Base-by-base conservation (phyloP, 2,113 vertebrate species). In the Rhagologus leucostigma region DNA sequence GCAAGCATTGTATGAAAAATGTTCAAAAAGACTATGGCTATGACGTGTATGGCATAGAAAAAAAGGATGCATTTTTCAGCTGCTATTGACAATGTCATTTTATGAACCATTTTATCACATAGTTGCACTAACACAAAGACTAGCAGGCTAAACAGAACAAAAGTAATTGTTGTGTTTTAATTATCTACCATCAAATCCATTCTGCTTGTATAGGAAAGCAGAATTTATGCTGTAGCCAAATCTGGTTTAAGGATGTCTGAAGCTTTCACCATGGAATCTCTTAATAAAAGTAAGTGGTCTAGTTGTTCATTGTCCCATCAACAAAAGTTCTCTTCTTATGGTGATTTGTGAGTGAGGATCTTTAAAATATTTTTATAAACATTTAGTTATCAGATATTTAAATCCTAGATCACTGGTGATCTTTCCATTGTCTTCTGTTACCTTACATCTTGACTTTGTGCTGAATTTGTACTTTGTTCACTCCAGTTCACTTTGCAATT, bases 151-250 rank as follows among this genome's bases (percentile, higher is more conserved):
- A 93, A 44, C 46, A 74, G 76, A 93, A 89, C 42, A 77, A 67
- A 73, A 82, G 11, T 35, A 68, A 50, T 65, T 70, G 39, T 32
- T 85, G 44, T 88, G 42, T 74, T 85, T 83, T 86, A 70, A 86
- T 93, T 77, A 30, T 62, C 39, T 79, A 41, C 55, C 41, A 90
- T 70, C 46, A 81, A 92, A 91, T 95, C 83, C 30, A 76, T 73
- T 97, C 56, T 98, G 52, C 96, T 94, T 97, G 74, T 91, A 83
- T 57, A 99, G 99, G 99, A 99, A 97, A 99, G 98, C 98, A 99
- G 99, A 93, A 99, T 99, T 96, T 99, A 99, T 86, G 99, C 99
- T 64, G 99, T 99, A 90, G 99, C 99, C 93, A 99, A 99, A 94
- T 99, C 99, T 88, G 99, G 99, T 80, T 99, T 99, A 96, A 98